These are phyloP conservation scores for Hippopotamyrus pictus DNA, from an alignment of 2,797 vertebrate species.

Conservation along the genomic window DNA sequence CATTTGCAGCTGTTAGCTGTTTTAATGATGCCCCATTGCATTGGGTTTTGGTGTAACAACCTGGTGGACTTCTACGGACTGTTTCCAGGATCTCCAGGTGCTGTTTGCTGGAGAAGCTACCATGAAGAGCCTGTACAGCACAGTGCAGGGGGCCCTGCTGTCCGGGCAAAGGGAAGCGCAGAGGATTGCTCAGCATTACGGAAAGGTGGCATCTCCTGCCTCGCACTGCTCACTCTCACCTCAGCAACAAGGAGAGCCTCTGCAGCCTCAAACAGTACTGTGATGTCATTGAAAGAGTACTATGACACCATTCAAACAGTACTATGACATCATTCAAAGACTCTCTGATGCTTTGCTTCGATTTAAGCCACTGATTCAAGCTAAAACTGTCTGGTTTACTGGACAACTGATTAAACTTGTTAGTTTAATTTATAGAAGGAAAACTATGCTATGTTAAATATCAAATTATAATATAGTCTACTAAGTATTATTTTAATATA, in stretches of 20 bases:
- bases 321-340: not conserved
- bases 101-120: slow-evolving; percentile 47
- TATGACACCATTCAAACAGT: not conserved
- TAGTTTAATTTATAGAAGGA: not conserved
- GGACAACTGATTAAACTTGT: not conserved
- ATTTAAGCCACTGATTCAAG: not conserved
- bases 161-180: slow-evolving; percentile 45
- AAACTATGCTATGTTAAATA: not conserved
- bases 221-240: not conserved
- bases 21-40: not conserved
- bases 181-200: slow-evolving; percentile 34
- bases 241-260: not conserved
- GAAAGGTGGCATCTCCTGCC: not conserved
- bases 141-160: slow-evolving; percentile 39
- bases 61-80: not conserved
- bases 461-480: not conserved
- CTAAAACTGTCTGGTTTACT: not conserved
- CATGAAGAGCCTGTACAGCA: slow-evolving; percentile 40
- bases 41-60: not conserved
- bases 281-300: not conserved
- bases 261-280: not conserved
- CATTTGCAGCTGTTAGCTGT: not conserved
- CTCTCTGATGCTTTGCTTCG: not conserved
- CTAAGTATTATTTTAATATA: not conserved
- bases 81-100: slow-evolving; percentile 39